These are phyloP conservation scores for Rhabdomys dilectus DNA, from an alignment of 2,113 vertebrate genomes.

Conservation along the genomic window DNA sequence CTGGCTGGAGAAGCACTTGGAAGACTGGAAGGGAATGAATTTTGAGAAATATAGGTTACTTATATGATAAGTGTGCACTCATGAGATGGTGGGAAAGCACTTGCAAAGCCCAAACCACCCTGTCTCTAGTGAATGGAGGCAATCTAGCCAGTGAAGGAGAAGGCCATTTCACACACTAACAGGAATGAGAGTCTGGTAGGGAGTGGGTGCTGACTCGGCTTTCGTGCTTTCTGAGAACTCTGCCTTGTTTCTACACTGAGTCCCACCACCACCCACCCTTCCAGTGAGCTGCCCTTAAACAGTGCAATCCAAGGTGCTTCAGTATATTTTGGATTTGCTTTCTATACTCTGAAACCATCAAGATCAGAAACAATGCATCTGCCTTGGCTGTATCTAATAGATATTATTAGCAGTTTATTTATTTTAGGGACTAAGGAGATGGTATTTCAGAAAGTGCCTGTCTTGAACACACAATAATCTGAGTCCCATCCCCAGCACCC, in stretches of 20 bases:
- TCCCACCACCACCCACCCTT: not conserved
- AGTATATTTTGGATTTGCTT: not conserved
- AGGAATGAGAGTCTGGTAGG: not conserved
- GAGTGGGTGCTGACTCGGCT: no score
- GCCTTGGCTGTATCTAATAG: not conserved
- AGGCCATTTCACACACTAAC: not conserved
- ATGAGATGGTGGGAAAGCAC: not conserved
- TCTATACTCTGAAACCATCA: not conserved
- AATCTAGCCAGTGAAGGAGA: not conserved
- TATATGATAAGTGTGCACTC: not conserved
- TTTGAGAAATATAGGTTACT: not conserved
- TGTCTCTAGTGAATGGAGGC: not conserved
- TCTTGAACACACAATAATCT: no score
- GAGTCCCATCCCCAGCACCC: not conserved
- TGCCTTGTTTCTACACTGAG: not conserved
- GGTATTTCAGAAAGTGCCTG: not conserved
- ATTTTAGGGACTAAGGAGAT: not conserved
- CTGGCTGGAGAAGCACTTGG: not conserved
- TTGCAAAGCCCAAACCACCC: not conserved
- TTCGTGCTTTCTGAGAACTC: no score
- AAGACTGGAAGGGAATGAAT: not conserved
- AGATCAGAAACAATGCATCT: not conserved
- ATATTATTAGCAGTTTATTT: not conserved
- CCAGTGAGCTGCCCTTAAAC: not conserved
- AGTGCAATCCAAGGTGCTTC: not conserved